phyloP scores from a whole-genome alignment of 2,888 invertebrate genomes.

The Tenthredo mesomela region DNA sequence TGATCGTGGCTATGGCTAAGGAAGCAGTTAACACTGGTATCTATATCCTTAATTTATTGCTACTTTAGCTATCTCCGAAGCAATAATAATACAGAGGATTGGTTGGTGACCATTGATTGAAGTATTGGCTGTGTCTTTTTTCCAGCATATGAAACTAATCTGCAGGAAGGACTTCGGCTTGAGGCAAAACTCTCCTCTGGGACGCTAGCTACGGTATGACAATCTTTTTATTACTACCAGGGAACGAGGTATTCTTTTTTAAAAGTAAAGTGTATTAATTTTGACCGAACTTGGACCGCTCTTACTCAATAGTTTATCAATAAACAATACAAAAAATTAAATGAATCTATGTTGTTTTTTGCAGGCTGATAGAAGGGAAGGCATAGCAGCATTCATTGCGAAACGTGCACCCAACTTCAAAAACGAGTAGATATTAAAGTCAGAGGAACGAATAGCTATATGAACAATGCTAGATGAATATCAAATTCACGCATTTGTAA shows the following conservation, averaged over 20 bases:
- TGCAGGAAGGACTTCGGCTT: slow-evolving; percentile 92
- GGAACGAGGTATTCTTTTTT: not conserved
- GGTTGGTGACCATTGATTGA: not conserved
- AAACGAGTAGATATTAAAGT: slow-evolving; percentile 80
- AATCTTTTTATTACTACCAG: slow-evolving; percentile 56
- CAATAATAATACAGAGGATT: not conserved
- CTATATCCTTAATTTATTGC: not conserved
- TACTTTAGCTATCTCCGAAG: not conserved
- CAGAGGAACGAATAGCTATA: no score
- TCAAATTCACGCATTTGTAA: no score
- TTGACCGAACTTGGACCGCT: no score
- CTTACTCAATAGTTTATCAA: no score
- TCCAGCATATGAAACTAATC: slow-evolving; percentile 90
- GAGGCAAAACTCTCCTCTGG: slow-evolving; percentile 96
- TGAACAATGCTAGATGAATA: no score
- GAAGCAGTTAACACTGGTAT: slow-evolving; percentile 92
- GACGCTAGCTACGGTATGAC: slow-evolving; percentile 94
- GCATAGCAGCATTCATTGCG: slow-evolving; percentile 98
- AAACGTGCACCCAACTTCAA: slow-evolving; percentile 95
- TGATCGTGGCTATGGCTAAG: slow-evolving; percentile 94
- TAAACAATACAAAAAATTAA: not conserved
- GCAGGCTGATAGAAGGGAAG: slow-evolving; percentile 96
- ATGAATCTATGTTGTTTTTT: slow-evolving; percentile 67
- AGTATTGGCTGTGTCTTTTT: slow-evolving; percentile 28
- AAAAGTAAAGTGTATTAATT: no score